phyloP scores from a whole-genome alignment of 2,888 invertebrate genomes.

The Tachina lurida region DNA sequence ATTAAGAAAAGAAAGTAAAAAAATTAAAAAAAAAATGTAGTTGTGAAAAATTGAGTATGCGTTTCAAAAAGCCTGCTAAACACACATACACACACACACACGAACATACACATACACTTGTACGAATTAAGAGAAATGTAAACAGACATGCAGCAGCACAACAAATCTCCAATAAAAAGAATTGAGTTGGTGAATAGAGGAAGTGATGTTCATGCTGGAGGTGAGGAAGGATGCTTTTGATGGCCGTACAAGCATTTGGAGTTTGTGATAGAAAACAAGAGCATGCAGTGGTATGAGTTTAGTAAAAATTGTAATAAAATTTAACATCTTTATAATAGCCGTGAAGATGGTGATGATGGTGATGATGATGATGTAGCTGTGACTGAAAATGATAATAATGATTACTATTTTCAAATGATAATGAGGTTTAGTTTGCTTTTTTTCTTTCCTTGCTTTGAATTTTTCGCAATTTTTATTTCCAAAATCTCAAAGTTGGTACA shows the following conservation, averaged over 20 bases:
- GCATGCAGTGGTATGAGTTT: conserved; percentile 20
- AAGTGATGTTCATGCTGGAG: not conserved
- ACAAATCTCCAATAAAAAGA: conserved; percentile 38
- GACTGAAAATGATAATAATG: not conserved
- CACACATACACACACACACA: conserved; percentile 35
- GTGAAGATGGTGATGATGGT: not conserved
- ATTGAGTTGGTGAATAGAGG: not conserved
- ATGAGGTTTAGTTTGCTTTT: conserved; percentile 45
- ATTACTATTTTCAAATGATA: conserved; percentile 32
- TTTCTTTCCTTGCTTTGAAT: not conserved
- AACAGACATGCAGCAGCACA: conserved; percentile 50
- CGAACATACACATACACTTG: not conserved
- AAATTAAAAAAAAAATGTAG: conserved; percentile 45
- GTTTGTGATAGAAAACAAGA: conserved; percentile 31
- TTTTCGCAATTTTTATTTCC: conserved; percentile 45
- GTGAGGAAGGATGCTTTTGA: not conserved
- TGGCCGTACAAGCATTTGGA: conserved; percentile 7
- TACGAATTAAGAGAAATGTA: conserved; percentile 42
- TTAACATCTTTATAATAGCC: conserved; percentile 42
- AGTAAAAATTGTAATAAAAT: conserved; percentile 23
- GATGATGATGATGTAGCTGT: conserved; percentile 24
- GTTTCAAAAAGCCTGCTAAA: conserved; percentile 59
- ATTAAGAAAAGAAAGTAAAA: conserved; percentile 55
- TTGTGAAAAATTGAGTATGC: conserved; percentile 56
- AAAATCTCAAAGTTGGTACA: conserved; percentile 39